Conservation (phyloP, 2,797 vertebrate genomes). For the Myiothlypis chrysogaster region DNA sequence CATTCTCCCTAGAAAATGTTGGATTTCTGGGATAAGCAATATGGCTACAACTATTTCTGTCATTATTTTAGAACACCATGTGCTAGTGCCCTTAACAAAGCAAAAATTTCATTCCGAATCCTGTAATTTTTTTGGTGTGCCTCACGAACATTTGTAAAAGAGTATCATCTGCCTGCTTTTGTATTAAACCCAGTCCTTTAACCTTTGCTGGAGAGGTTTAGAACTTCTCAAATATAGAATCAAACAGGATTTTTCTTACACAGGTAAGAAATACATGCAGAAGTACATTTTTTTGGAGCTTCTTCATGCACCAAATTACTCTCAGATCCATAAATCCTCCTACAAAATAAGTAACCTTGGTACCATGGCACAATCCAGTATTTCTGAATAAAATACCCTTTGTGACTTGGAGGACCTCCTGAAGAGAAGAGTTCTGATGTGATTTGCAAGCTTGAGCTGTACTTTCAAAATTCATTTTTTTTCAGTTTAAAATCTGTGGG, state of each 20-base stretch:
- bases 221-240: not conserved
- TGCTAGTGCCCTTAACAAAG: slow-evolving; percentile 9
- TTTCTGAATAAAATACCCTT: not conserved
- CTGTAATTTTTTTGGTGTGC: not conserved
- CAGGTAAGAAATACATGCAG: not conserved
- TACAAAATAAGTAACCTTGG: not conserved
- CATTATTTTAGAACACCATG: slow-evolving; percentile 28
- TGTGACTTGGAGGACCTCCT: not conserved
- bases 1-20: not conserved
- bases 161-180: not conserved
- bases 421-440: not conserved
- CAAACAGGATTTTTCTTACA: not conserved
- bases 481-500: not conserved
- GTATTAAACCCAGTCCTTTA: not conserved
- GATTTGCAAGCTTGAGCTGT: not conserved
- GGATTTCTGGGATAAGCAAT: slow-evolving; percentile 35
- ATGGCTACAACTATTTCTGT: slow-evolving; percentile 44
- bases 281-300: not conserved
- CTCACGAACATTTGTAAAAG: not conserved
- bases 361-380: not conserved
- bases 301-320: not conserved
- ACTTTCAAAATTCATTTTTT: not conserved
- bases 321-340: not conserved
- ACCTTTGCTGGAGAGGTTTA: not conserved
- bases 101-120: not conserved